A percentile compares a stretch with the other conserved stretches of the same genome.
Conservation (phyloP, 2,797 vertebrate species). For the Prionace glauca region DNA sequence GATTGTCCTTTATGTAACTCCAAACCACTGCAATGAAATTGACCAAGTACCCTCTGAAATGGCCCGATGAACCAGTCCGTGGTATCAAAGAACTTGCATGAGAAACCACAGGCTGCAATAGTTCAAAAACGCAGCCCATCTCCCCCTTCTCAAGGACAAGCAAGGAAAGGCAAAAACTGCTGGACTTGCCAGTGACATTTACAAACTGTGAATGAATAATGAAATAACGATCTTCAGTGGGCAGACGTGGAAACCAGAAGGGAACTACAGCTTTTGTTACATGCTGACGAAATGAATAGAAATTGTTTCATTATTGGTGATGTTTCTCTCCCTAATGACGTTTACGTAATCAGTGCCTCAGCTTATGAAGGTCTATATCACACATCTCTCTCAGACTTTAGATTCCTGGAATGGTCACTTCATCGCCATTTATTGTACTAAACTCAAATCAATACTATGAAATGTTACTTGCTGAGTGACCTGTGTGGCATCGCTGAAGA, state of each 20-base stretch:
- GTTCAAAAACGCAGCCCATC: not conserved
- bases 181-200: not conserved
- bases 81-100: not conserved
- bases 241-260: not conserved
- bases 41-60: not conserved
- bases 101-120: not conserved
- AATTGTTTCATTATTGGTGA: not conserved
- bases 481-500: conserved; percentile 57
- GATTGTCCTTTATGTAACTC: not conserved
- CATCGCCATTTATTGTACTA: conserved; percentile 62
- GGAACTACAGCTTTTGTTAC: not conserved
- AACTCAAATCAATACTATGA: conserved; percentile 71
- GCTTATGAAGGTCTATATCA: not conserved
- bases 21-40: not conserved
- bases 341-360: conserved; percentile 13
- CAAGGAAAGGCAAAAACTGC: not conserved
- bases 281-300: not conserved
- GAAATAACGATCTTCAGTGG: not conserved
- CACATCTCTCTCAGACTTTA: not conserved
- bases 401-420: conserved; percentile 43
- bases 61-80: not conserved
- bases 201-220: not conserved
- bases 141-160: not conserved
- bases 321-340: not conserved
- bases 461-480: conserved; percentile 67